phyloP scores from a whole-genome alignment of 2,797 vertebrate species.

The Tinamus major region DNA sequence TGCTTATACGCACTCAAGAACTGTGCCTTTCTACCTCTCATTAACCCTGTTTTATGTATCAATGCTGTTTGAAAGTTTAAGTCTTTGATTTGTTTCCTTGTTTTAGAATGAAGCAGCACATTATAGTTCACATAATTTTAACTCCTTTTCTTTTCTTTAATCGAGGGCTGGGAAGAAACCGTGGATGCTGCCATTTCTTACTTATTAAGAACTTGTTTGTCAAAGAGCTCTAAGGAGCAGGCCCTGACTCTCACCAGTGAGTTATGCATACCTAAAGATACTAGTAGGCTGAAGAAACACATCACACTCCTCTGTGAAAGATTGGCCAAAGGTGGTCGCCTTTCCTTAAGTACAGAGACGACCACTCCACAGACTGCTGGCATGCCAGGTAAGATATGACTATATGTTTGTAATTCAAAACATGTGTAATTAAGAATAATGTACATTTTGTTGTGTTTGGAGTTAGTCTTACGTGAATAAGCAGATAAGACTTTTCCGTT shows the following conservation, averaged over 20 bases:
- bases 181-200: slow-evolving; percentile 92
- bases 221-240: slow-evolving; percentile 93
- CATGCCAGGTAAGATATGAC: slow-evolving; percentile 83
- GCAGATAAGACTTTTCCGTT: slow-evolving; percentile 39
- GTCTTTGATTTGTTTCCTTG: neutral
- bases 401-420: neutral
- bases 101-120: neutral
- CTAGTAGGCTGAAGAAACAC: slow-evolving; percentile 90
- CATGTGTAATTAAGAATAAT: neutral
- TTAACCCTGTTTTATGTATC: neutral
- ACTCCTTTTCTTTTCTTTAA: slow-evolving; percentile 19
- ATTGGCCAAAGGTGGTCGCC: slow-evolving; percentile 91
- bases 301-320: slow-evolving; percentile 93
- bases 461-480: slow-evolving; percentile 40
- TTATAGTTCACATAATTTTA: neutral
- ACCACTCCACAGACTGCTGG: slow-evolving; percentile 79
- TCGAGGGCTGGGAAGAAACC: slow-evolving; percentile 95
- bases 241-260: slow-evolving; percentile 84
- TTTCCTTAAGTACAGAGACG: slow-evolving; percentile 85
- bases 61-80: neutral
- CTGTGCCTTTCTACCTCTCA: neutral
- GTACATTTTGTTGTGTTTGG: neutral
- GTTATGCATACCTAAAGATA: slow-evolving; percentile 89
- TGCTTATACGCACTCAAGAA: neutral
- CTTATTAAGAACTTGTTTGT: slow-evolving; percentile 92